Percentiles rank a stretch among this genome's conserved stretches.
Evolutionary conservation across 2,888 invertebrate species (phyloP).

Genomic region (Poecilus cupreus): DNA sequence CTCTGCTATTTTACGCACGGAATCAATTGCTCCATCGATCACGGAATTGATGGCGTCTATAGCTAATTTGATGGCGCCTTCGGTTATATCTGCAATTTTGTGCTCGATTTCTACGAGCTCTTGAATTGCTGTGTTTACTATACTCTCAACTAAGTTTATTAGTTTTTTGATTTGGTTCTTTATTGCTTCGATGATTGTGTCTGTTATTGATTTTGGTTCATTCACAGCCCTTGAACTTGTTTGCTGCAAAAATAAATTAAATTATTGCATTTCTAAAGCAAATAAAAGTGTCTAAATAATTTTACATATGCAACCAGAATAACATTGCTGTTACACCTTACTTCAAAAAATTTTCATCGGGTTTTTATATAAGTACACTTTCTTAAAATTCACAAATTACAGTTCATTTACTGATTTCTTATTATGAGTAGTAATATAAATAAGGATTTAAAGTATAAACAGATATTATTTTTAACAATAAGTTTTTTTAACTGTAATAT

Average conservation of each 20-base stretch:
- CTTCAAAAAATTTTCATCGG: no score
- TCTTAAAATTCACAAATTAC: no score
- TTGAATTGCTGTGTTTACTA: neutral
- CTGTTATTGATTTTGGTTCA: neutral
- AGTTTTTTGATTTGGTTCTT: slow-evolving; percentile 28
- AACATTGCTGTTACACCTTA: no score
- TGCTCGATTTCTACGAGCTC: neutral
- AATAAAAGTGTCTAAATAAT: no score
- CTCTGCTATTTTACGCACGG: neutral
- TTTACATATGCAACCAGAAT: no score
- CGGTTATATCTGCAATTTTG: neutral
- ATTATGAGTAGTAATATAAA: no score
- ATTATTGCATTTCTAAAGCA: no score
- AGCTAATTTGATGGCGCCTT: slow-evolving; percentile 20
- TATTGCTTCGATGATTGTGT: neutral
- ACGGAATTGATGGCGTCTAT: slow-evolving; percentile 15
- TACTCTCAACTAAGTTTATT: slow-evolving; percentile 4
- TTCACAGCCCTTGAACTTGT: neutral
- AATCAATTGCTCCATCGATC: neutral
- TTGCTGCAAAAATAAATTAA: neutral
- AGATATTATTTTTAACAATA: no score
- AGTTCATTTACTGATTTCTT: no score
- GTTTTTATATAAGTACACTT: no score
- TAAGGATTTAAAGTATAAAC: no score
- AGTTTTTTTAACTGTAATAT: no score